Evolutionary conservation across 2,113 vertebrate genomes (phyloP).

Genomic region (Agapornis roseicollis): DNA sequence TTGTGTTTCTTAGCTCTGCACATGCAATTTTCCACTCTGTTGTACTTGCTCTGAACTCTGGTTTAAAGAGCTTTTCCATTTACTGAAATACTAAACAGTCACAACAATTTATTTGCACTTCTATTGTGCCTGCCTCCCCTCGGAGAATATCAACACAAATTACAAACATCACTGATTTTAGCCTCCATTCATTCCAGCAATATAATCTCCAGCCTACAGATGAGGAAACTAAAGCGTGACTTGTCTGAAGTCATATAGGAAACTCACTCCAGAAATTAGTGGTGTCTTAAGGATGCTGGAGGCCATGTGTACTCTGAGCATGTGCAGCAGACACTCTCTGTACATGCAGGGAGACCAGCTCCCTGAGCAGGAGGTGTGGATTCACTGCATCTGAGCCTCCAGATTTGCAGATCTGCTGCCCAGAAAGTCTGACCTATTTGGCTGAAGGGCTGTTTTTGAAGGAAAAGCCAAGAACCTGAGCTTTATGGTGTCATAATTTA

Average conservation of each 20-base stretch:
- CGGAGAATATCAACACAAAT: constrained; percentile 62
- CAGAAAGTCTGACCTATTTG: neutral
- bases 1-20: constrained; percentile 8
- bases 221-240: constrained; percentile 30
- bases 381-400: neutral
- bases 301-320: neutral
- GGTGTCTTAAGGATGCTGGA: constrained; percentile 20
- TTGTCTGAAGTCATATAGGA: constrained; percentile 48
- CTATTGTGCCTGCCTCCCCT: constrained; percentile 54
- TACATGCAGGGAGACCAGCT: neutral
- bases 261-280: constrained; percentile 22
- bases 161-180: constrained; percentile 62
- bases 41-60: constrained; percentile 49
- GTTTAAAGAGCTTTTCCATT: constrained; percentile 59
- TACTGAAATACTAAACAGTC: constrained; percentile 62
- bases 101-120: constrained; percentile 64
- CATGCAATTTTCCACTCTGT: constrained; percentile 62
- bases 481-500: neutral
- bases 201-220: constrained; percentile 31
- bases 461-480: neutral
- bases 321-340: neutral
- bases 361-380: neutral
- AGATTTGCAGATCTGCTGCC: neutral
- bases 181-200: constrained; percentile 49
- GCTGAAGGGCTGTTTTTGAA: neutral